Evolutionary conservation across 1,140 invertebrate species (phyloP).

Genomic region (Drosophila nasuta): DNA sequence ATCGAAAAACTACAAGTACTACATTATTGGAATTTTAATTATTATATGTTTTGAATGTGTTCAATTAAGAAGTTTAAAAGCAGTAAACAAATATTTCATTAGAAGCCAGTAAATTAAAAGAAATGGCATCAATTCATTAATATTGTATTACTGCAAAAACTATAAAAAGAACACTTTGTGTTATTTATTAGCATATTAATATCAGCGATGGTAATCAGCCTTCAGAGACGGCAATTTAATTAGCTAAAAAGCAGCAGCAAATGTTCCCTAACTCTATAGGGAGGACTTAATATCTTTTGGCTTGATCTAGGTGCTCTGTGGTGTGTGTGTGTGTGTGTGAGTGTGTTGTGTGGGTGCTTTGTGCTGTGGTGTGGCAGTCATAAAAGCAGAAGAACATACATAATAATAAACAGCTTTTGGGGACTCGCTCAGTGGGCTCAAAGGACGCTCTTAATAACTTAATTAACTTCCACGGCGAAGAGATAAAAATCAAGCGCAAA

Average conservation of each 20-base stretch:
- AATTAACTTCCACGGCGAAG: slow-evolving; percentile 64
- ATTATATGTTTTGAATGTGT: too few relatives aligned
- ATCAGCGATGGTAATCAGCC: slow-evolving; percentile 33
- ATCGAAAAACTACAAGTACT: too few relatives aligned
- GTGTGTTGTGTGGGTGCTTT: not conserved
- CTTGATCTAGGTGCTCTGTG: slow-evolving; percentile 68
- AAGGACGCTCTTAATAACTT: slow-evolving; percentile 70
- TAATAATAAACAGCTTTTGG: slow-evolving; percentile 55
- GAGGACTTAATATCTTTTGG: slow-evolving; percentile 56
- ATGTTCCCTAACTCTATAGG: slow-evolving; percentile 16
- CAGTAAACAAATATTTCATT: too few relatives aligned
- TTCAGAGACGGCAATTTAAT: slow-evolving; percentile 57
- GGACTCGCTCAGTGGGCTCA: slow-evolving; percentile 37
- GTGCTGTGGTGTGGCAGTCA: slow-evolving; percentile 36
- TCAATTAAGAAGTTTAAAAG: too few relatives aligned
- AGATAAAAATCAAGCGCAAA: slow-evolving; percentile 79
- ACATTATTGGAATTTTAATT: too few relatives aligned
- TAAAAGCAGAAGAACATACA: slow-evolving; percentile 54
- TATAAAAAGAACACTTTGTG: slow-evolving; percentile 1
- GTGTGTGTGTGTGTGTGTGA: slow-evolving; percentile 18
- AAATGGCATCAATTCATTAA: not conserved
- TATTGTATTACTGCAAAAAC: slow-evolving; percentile 5
- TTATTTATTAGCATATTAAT: slow-evolving; percentile 53
- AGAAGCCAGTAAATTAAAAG: not conserved
- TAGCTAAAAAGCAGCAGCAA: slow-evolving; percentile 68